Base-by-base conservation (phyloP, 2,888 invertebrate species). In the Temnothorax rugatulus region DNA sequence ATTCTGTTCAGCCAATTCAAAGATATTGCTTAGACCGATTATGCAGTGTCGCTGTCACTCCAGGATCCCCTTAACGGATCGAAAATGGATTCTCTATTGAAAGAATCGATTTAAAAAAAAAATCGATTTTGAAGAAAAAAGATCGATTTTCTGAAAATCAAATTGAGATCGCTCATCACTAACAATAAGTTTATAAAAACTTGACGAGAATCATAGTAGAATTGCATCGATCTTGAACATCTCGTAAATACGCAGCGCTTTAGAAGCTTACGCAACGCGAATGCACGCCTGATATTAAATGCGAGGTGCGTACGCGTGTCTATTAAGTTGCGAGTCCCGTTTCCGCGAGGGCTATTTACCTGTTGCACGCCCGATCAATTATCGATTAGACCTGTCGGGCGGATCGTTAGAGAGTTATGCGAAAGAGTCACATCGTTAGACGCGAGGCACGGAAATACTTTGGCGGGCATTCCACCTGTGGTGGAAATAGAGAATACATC, bases 341-440 rank as follows among this genome's bases (percentile, higher is more conserved):
- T 77, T 77, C 54, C 52, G 5, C 77, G 7, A 77, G 54, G 21
- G 44, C 73, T 71, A 71, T 77, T 77, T 77, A 77, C 77, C 77
- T 77, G 77, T 77, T 77, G 73, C 77, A 71, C 54, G 44, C n/a
- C 71, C 77, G 71, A 77, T 77, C 77, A 77, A 77, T 69, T 77
- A 77, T 77, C 73, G 77, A 77, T 77, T 69, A 69, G 44, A 77
- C 44, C 44, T 69, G 77, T 52, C 54, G 44, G 54, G 11, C 54
- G 71, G 15, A 77, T 77, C 77, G 44, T 69, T 77, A 44, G 71
- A 44, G 54, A 77, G 41, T 69, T 77, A 77, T 71, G 69, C 29
- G 69, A 68, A 77, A 38, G 41, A 68, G 25, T 34, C 54, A 21
- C 9, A 5, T 69, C 75, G 66, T 47, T 47, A 41, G 69, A 25